Conservation (phyloP, 1,140 invertebrate genomes). For the Apis laboriosa region DNA sequence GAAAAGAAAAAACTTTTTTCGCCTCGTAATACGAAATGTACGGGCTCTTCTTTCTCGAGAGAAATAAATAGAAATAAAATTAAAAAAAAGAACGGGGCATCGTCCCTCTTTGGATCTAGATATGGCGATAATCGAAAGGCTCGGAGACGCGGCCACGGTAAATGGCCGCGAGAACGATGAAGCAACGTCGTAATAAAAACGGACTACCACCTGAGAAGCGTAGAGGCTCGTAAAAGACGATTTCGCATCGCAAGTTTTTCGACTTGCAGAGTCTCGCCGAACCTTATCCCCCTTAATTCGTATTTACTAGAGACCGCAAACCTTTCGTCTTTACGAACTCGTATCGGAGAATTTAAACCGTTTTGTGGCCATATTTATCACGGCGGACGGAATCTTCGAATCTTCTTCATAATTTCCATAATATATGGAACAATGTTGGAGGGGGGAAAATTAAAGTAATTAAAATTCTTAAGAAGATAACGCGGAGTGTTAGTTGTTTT, state of each 20-base stretch:
- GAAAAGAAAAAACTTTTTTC: conserved; percentile 13
- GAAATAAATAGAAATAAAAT: background rate
- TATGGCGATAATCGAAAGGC: background rate
- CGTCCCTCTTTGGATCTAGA: no score
- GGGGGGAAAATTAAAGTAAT: no score
- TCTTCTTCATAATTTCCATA: background rate
- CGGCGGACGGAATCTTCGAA: background rate
- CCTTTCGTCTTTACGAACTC: conserved; percentile 12
- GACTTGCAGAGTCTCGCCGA: conserved; percentile 15
- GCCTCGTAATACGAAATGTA: background rate
- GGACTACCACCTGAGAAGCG: background rate
- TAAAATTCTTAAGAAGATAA: background rate
- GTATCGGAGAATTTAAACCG: background rate
- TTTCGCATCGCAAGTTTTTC: conserved; percentile 9
- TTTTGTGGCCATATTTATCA: background rate
- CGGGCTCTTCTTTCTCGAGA: background rate
- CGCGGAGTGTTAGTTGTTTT: background rate
- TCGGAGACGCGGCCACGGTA: background rate
- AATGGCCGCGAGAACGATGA: background rate
- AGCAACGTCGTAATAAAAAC: background rate
- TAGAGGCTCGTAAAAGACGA: conserved; percentile 10
- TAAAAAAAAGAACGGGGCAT: no score
- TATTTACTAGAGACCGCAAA: conserved; percentile 30
- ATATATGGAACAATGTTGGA: no score
- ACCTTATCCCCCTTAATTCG: conserved; percentile 18